Percentiles rank a stretch among this genome's conserved stretches.
Evolutionary conservation across 2,113 vertebrate genomes (phyloP).

Genomic region (Pluvianellus socialis): DNA sequence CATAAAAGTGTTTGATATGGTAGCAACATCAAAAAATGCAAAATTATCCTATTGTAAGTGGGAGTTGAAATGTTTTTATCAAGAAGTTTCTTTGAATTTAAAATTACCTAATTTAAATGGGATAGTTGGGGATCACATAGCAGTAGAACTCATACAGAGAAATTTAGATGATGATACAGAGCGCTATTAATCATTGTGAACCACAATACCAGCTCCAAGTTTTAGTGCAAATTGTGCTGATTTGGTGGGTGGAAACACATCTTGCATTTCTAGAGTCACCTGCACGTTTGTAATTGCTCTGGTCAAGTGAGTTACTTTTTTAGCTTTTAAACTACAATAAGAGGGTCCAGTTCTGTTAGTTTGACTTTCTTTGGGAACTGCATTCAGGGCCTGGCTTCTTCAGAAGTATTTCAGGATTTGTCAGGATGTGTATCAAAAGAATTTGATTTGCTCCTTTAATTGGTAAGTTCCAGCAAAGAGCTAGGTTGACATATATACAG

Average conservation of each 20-base stretch:
- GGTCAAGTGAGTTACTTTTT: neutral
- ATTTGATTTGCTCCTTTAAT: neutral
- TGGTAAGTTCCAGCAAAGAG: neutral
- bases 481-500: neutral
- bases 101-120: neutral
- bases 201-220: neutral
- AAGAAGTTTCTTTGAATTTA: neutral
- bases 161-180: neutral
- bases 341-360: neutral
- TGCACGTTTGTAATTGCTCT: neutral
- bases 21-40: neutral
- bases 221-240: neutral
- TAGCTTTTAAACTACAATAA: neutral
- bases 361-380: neutral
- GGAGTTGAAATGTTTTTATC: neutral
- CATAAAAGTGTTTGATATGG: neutral
- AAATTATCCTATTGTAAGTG: neutral
- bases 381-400: neutral
- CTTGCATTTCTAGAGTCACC: neutral
- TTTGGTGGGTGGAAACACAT: neutral
- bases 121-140: neutral
- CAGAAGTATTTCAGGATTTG: neutral
- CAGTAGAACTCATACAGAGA: neutral
- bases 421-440: neutral
- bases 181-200: neutral